These are phyloP conservation scores for Cheilosia vernalis DNA, from an alignment of 2,888 invertebrate species.

Conservation along the genomic window DNA sequence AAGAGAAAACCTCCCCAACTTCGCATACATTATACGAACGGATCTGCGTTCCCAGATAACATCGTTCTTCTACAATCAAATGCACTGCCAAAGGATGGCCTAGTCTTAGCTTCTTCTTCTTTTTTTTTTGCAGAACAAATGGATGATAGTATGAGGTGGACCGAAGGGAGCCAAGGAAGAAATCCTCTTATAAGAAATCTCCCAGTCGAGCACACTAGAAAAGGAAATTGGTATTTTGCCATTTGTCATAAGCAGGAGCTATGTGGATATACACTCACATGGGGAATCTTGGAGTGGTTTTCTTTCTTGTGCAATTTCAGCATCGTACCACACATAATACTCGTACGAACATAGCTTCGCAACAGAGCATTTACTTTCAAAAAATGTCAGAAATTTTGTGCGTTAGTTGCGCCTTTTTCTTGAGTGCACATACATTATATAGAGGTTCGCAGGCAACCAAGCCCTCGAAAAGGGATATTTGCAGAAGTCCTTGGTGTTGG, in stretches of 20 bases:
- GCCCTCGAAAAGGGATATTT: slow-evolving; percentile 68
- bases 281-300: slow-evolving; percentile 52
- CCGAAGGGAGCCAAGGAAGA: slow-evolving; percentile 26
- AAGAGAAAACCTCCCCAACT: slow-evolving; percentile 60
- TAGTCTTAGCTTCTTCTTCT: neutral
- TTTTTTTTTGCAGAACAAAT: slow-evolving; percentile 26
- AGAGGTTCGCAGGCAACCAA: slow-evolving; percentile 31
- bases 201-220: slow-evolving; percentile 69
- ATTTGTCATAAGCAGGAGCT: slow-evolving; percentile 73
- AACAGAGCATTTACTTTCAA: slow-evolving; percentile 27
- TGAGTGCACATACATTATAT: slow-evolving; percentile 71
- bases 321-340: neutral
- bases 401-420: slow-evolving; percentile 69
- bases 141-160: slow-evolving; percentile 42
- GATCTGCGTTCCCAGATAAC: slow-evolving; percentile 42
- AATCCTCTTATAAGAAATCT: slow-evolving; percentile 68
- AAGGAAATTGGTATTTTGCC: slow-evolving; percentile 73
- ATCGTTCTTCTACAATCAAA: slow-evolving; percentile 49
- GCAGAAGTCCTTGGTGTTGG: slow-evolving; percentile 58
- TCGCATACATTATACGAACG: slow-evolving; percentile 53
- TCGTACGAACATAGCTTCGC: neutral
- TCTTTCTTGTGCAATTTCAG: slow-evolving; percentile 21
- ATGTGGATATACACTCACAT: slow-evolving; percentile 23
- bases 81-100: slow-evolving; percentile 62
- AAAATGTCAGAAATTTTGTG: slow-evolving; percentile 57